Conservation (phyloP, 2,113 vertebrate genomes). For the Jaculus jaculus region DNA sequence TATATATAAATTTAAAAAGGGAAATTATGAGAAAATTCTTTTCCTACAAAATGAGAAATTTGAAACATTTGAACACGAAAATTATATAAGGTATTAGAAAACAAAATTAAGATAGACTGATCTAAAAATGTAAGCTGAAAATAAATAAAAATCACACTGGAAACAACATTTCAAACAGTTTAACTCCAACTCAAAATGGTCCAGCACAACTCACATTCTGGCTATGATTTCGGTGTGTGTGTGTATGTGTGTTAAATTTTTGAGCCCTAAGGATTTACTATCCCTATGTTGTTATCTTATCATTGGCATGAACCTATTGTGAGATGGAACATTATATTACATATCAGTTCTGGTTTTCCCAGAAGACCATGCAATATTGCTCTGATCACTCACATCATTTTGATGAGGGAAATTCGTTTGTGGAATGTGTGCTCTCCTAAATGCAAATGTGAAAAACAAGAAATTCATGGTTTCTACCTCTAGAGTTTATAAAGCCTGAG, state of each 20-base stretch:
- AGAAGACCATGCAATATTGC: neutral
- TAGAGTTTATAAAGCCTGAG: neutral
- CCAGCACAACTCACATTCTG: neutral
- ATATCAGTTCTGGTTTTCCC: neutral
- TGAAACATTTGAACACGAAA: neutral
- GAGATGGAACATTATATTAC: neutral
- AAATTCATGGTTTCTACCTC: neutral
- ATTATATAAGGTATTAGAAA: slow-evolving; percentile 13
- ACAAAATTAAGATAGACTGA: neutral
- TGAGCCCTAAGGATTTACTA: neutral
- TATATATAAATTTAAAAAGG: slow-evolving; percentile 3
- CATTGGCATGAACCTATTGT: neutral
- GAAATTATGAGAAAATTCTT: neutral
- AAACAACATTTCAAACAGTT: neutral
- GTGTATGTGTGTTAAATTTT: neutral
- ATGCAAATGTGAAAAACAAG: neutral
- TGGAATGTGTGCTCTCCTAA: neutral
- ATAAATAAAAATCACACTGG: neutral
- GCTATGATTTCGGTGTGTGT: neutral
- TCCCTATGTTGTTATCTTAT: neutral
- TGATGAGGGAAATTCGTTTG: neutral
- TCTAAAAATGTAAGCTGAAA: slow-evolving; percentile 23
- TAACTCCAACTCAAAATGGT: neutral
- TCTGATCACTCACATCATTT: neutral
- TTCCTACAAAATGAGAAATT: slow-evolving; percentile 28